Percentiles rank a stretch among this genome's conserved stretches.
Conservation (phyloP, 2,113 vertebrate species). For the Triplophysa siluroides region DNA sequence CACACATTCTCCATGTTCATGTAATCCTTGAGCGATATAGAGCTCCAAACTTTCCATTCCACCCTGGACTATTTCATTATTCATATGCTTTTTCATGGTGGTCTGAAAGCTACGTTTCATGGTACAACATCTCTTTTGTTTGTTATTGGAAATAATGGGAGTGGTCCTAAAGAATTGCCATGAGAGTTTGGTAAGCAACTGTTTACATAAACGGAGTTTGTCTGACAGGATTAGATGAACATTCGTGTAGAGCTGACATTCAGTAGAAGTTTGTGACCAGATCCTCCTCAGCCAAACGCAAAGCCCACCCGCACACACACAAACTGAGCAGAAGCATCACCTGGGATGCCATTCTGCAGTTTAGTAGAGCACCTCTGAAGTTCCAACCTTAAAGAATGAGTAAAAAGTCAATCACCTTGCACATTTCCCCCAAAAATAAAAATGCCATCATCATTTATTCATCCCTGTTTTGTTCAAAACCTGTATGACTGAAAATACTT, state of each 20-base stretch:
- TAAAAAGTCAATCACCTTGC: background rate
- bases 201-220: too few species aligned
- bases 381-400: slow-evolving; percentile 46
- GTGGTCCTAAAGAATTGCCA: too few species aligned
- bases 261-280: background rate
- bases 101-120: too few species aligned
- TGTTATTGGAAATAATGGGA: too few species aligned
- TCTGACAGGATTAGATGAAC: slow-evolving; percentile 22
- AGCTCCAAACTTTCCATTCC: background rate
- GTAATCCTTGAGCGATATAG: background rate
- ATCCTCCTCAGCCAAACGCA: slow-evolving; percentile 24
- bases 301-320: slow-evolving; percentile 51
- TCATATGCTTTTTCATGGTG: too few species aligned
- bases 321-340: slow-evolving; percentile 70
- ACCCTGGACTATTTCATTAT: background rate
- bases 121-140: too few species aligned
- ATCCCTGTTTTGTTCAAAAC: too few species aligned
- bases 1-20: slow-evolving; percentile 22
- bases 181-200: too few species aligned
- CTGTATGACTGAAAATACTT: too few species aligned
- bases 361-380: slow-evolving; percentile 68
- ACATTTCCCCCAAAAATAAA: background rate
- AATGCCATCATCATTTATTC: too few species aligned
- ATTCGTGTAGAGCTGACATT: slow-evolving; percentile 1
- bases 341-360: slow-evolving; percentile 79